Conservation (phyloP, 2,113 vertebrate species). For the Paedocypris sp. region DNA sequence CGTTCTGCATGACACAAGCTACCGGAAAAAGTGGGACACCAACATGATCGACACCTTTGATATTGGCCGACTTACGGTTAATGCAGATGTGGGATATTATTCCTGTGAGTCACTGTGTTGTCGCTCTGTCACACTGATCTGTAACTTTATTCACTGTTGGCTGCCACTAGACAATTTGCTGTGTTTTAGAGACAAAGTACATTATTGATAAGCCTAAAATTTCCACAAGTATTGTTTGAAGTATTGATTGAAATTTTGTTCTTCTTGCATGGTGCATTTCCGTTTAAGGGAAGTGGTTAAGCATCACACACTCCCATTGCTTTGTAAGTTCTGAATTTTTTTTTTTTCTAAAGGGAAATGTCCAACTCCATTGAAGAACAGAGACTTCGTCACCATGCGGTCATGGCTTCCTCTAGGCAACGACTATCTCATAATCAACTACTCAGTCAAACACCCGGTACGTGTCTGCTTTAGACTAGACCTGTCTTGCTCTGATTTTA, state of each 20-base stretch:
- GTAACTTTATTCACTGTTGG: too few relatives aligned
- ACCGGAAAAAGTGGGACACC: constrained; percentile 80
- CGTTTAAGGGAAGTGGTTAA: too few relatives aligned
- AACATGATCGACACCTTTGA: constrained; percentile 87
- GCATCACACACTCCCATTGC: too few relatives aligned
- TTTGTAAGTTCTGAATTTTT: not conserved
- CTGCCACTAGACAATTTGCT: too few relatives aligned
- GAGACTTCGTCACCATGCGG: constrained; percentile 77
- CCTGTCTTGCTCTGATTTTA: constrained; percentile 20
- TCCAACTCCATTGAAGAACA: constrained; percentile 72
- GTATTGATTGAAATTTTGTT: too few relatives aligned
- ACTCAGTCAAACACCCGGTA: constrained; percentile 78
- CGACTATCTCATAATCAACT: constrained; percentile 84
- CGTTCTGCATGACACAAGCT: constrained; percentile 76
- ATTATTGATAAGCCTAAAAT: not conserved
- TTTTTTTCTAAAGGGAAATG: constrained; percentile 54
- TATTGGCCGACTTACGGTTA: constrained; percentile 75
- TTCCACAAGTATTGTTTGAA: too few relatives aligned
- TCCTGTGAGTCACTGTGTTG: constrained; percentile 66
- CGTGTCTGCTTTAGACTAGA: constrained; percentile 7
- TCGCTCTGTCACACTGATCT: not conserved
- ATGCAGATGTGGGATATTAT: constrained; percentile 82
- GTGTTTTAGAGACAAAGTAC: too few relatives aligned
- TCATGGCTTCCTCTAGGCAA: constrained; percentile 77
- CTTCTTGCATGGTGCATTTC: too few relatives aligned